phyloP scores from a whole-genome alignment of 2,113 vertebrate genomes.

The Lethenteron reissneri region DNA sequence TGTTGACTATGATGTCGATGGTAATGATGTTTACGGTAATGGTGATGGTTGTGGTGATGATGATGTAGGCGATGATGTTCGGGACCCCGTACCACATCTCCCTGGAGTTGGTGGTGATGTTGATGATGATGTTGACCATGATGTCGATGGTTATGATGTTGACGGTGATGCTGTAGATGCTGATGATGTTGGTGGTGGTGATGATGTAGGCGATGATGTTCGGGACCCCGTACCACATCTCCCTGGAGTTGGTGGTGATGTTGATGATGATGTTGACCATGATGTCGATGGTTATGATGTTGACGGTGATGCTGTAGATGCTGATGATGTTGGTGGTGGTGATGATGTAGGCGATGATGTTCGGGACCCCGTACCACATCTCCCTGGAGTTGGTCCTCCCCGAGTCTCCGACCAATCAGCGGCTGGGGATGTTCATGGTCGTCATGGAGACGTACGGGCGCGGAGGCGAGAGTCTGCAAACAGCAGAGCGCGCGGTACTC shows the following conservation, averaged over 20 bases:
- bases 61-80: constrained; percentile 38
- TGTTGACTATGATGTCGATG: too few species aligned
- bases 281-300: too few species aligned
- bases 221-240: constrained; percentile 42
- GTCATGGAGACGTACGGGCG: constrained; percentile 41
- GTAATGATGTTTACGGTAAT: too few species aligned
- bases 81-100: constrained; percentile 45
- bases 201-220: constrained; percentile 40
- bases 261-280: too few species aligned
- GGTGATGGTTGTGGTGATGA: neutral
- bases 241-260: constrained; percentile 30
- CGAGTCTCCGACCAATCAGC: constrained; percentile 42
- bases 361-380: constrained; percentile 44
- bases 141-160: too few species aligned
- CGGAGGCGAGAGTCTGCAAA: constrained; percentile 26
- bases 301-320: too few species aligned
- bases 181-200: neutral
- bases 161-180: too few species aligned
- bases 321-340: neutral
- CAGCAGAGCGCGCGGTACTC: constrained; percentile 30
- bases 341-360: constrained; percentile 35
- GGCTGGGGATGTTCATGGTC: constrained; percentile 62
- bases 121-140: constrained; percentile 9
- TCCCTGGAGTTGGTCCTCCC: constrained; percentile 43
- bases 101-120: constrained; percentile 24